Base-by-base conservation (phyloP, 2,888 invertebrate species). In the Sphaerophoria rueppellii region DNA sequence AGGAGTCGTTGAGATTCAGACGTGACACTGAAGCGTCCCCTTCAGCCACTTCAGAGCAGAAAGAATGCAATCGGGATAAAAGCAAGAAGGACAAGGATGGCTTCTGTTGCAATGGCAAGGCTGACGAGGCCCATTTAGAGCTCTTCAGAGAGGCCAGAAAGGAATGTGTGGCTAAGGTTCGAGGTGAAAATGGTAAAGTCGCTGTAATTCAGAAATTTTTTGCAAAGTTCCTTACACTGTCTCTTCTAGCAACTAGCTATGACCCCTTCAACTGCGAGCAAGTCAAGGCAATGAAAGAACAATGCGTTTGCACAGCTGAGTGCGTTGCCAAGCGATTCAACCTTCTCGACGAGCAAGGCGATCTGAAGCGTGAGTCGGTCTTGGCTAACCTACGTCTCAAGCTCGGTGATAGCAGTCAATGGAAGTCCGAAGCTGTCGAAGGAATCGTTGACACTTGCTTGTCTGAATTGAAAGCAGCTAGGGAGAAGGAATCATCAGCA, bases 241-340 rank as follows among this genome's bases (percentile, higher is more conserved):
- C 43, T 9, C 34, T 12, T 14, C 0, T 24, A 88, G 88, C 78
- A 37, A 57, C 73, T 11, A 78, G 72, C 48, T 87, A 87, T n/a
- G 88, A 89, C 87, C 88, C 88, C 11, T 88, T 89, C 61, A 78
- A 88, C 52, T 89, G 89, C 52, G 86, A 87, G 11, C 80, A 87
- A 52, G 87, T 89, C 86, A 65, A 82, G 52, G 70, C 79, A 24
- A 54, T 88, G 6, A 89, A 88, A 67, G 77, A 87, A 24, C 75
- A 88, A 55, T 86, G 88, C 32, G 80, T 87, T 6, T 89, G 89
- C 78, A 77, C 87, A 6, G 76, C 80, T 9, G 88, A 89, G 78
- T 89, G 89, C 50, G 61, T 89, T 14, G 86, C 86, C 5, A 88
- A 87, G 55, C 87, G 86, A 37, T 73, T 88, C 7, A 79, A 87